These are phyloP conservation scores for Agrotis exclamationis DNA, from an alignment of 2,888 invertebrate species.

Conservation along the genomic window DNA sequence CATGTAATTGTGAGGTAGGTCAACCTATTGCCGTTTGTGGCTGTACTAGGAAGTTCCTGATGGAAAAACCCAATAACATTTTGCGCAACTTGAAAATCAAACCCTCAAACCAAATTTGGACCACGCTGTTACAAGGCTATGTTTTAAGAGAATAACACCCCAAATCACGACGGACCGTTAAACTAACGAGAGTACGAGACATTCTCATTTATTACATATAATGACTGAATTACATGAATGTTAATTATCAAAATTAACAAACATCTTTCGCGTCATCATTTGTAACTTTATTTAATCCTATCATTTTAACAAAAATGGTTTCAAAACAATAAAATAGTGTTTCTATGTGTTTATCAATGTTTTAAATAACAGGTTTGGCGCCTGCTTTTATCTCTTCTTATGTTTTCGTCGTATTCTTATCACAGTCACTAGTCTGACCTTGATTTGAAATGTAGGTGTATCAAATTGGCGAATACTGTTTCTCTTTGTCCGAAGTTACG, in stretches of 20 bases:
- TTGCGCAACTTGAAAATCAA: too few relatives aligned
- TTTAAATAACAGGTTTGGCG: conserved; percentile 45
- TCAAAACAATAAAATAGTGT: conserved; percentile 33
- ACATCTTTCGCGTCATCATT: conserved; percentile 16
- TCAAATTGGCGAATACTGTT: background rate
- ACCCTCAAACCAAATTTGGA: too few relatives aligned
- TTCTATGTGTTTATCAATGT: conserved; percentile 46
- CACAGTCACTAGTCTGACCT: conserved; percentile 29
- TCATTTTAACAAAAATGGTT: conserved; percentile 3
- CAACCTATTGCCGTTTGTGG: too few relatives aligned
- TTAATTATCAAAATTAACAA: conserved; percentile 17
- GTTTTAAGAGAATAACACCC: too few relatives aligned
- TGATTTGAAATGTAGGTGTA: conserved; percentile 33
- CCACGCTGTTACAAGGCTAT: too few relatives aligned
- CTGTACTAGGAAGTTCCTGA: too few relatives aligned
- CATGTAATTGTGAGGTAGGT: too few relatives aligned
- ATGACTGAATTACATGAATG: too few relatives aligned
- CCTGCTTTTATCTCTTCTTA: conserved; percentile 33
- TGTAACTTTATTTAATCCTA: conserved; percentile 15
- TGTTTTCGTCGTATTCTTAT: conserved; percentile 36
- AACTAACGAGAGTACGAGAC: too few relatives aligned
- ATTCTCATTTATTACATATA: too few relatives aligned
- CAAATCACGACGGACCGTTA: too few relatives aligned
- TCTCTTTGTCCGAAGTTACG: conserved; percentile 24
- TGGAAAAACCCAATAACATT: too few relatives aligned